These are phyloP conservation scores for Apostichopus parvimensis DNA, from an alignment of 35 echinoderm and acorn worm species.

Conservation along the genomic window DNA sequence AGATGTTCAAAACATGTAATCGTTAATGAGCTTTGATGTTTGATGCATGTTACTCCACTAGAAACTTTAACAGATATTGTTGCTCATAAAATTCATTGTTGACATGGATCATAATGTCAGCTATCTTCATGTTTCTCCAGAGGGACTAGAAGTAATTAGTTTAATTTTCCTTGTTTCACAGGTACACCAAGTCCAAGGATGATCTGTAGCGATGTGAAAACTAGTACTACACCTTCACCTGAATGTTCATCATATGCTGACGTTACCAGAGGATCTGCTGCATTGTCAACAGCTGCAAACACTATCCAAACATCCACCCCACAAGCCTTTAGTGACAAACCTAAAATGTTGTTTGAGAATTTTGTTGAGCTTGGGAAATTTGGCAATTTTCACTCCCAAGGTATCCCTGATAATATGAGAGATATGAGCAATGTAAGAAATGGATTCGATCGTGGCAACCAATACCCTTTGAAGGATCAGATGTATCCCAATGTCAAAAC, in stretches of 20 bases:
- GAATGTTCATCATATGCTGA: conserved; percentile 54
- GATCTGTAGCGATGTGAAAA: neutral
- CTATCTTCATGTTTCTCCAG: too few species aligned
- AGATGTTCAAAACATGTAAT: too few species aligned
- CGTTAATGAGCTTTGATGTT: too few species aligned
- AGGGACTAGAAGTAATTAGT: neutral
- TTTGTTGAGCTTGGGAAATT: conserved; percentile 20
- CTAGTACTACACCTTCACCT: neutral
- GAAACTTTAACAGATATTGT: neutral
- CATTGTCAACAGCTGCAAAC: neutral
- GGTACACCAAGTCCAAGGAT: conserved; percentile 1
- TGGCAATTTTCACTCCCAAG: neutral
- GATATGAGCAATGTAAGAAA: neutral
- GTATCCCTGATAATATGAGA: neutral
- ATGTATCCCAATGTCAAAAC: neutral
- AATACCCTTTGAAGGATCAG: neutral
- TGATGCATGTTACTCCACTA: too few species aligned
- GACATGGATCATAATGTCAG: too few species aligned
- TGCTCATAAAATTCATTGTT: neutral
- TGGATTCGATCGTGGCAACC: neutral
- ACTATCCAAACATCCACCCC: neutral
- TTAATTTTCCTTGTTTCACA: neutral
- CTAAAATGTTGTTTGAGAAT: conserved; percentile 29
- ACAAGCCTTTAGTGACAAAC: neutral
- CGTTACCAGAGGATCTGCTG: conserved; percentile 23